phyloP scores from a whole-genome alignment of 2,888 invertebrate genomes.

The Spicauda simplicius region DNA sequence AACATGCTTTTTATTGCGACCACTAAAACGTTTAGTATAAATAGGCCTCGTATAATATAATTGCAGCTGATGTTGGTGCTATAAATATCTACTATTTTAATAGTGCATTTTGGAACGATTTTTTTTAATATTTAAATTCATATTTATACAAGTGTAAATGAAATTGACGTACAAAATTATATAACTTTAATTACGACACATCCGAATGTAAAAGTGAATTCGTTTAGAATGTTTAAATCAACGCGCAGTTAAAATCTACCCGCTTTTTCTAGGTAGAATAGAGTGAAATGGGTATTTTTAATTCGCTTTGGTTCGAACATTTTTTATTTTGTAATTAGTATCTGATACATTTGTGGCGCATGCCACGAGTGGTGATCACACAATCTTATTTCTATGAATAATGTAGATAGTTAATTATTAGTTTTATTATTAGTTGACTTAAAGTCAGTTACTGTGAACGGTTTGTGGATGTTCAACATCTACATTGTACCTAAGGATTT shows the following conservation, averaged over 20 bases:
- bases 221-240: conserved; percentile 20
- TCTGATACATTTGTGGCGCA: conserved; percentile 35
- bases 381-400: conserved; percentile 51
- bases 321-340: background rate
- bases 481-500: conserved; percentile 57
- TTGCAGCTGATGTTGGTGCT: conserved; percentile 82
- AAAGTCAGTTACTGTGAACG: conserved; percentile 64
- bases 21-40: conserved; percentile 14
- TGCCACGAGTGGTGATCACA: conserved; percentile 45
- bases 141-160: conserved; percentile 35
- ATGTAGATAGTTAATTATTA: conserved; percentile 65
- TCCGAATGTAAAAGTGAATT: conserved; percentile 7
- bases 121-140: conserved; percentile 22
- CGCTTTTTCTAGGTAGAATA: too few species aligned
- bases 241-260: background rate
- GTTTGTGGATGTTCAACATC: conserved; percentile 66
- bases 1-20: background rate
- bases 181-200: conserved; percentile 36
- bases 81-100: conserved; percentile 58
- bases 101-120: conserved; percentile 50
- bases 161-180: conserved; percentile 52
- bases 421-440: conserved; percentile 62
- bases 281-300: conserved; percentile 4
- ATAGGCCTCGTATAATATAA: conserved; percentile 52
- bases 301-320: conserved; percentile 5